A percentile compares a stretch with the other conserved stretches of the same genome.
These are phyloP conservation scores for Darevskia mixta DNA, from an alignment of 2,797 vertebrate species.

Conservation along the genomic window DNA sequence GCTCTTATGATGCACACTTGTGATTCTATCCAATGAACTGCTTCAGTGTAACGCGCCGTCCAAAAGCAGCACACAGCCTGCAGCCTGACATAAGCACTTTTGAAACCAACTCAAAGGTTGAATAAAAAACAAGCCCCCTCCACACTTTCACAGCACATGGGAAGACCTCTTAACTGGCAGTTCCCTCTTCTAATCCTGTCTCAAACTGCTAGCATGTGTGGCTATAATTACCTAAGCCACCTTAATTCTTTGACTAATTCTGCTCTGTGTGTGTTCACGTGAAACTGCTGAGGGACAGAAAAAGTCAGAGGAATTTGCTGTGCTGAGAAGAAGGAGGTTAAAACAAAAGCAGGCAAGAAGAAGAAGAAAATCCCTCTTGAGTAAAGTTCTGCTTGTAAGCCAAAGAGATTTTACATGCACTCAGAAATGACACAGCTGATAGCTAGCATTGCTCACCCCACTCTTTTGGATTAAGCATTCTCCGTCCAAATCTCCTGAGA, in stretches of 20 bases:
- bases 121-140: neutral
- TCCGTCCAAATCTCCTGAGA: neutral
- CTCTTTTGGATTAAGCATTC: conserved; percentile 40
- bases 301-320: conserved; percentile 70
- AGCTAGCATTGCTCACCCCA: conserved; percentile 10
- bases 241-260: conserved; percentile 75
- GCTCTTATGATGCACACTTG: too few relatives aligned
- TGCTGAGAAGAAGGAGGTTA: conserved; percentile 7
- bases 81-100: conserved; percentile 1
- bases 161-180: conserved; percentile 66
- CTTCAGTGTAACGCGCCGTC: neutral
- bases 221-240: conserved; percentile 79
- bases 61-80: neutral
- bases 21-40: neutral
- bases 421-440: conserved; percentile 39
- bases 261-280: conserved; percentile 67
- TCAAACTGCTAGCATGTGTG: conserved; percentile 69
- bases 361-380: neutral
- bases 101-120: conserved; percentile 27
- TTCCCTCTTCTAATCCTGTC: conserved; percentile 72
- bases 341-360: neutral
- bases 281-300: conserved; percentile 75
- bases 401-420: conserved; percentile 28
- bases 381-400: conserved; percentile 55
- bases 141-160: conserved; percentile 13